phyloP scores from a whole-genome alignment of 2,113 vertebrate genomes.

The Dicrurus megarhynchus region DNA sequence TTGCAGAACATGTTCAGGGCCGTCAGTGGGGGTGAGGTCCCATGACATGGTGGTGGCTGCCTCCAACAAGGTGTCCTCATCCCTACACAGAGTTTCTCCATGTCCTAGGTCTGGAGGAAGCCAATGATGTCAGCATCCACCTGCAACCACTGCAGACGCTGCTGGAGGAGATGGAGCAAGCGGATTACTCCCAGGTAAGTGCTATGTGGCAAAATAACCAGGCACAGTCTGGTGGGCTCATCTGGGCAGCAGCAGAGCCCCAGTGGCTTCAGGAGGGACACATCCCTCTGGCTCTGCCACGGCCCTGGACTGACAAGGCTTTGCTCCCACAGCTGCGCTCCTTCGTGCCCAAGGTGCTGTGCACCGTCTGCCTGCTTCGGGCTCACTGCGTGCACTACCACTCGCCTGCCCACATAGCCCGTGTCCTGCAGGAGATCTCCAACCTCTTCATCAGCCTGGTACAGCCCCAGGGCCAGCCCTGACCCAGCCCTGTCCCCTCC shows the following conservation, averaged over 20 bases:
- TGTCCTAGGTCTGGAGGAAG: slow-evolving; percentile 75
- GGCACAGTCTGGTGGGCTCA: neutral
- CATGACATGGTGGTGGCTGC: rapidly evolving
- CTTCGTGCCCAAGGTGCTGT: slow-evolving; percentile 58
- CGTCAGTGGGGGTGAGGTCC: slow-evolving; percentile 55
- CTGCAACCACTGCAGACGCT: slow-evolving; percentile 64
- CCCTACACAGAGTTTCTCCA: neutral
- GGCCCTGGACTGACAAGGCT: rapidly evolving
- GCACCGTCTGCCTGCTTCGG: slow-evolving; percentile 70
- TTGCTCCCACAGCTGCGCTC: slow-evolving; percentile 59
- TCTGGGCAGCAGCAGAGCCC: neutral
- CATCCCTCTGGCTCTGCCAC: rapidly evolving
- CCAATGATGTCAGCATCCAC: slow-evolving; percentile 65
- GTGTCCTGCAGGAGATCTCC: slow-evolving; percentile 79
- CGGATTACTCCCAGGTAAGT: slow-evolving; percentile 64
- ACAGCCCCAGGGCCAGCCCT: neutral
- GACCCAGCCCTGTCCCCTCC: neutral
- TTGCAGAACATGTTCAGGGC: slow-evolving; percentile 65
- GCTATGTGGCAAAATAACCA: rapidly evolving
- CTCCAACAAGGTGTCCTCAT: neutral
- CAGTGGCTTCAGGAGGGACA: neutral
- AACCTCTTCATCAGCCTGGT: slow-evolving; percentile 80
- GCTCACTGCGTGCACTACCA: slow-evolving; percentile 71
- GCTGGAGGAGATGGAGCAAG: slow-evolving; percentile 73
- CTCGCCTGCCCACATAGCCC: slow-evolving; percentile 25